Evolutionary conservation across 1,140 invertebrate genomes (phyloP).

Genomic region (Stratiolaelaps scimitus): DNA sequence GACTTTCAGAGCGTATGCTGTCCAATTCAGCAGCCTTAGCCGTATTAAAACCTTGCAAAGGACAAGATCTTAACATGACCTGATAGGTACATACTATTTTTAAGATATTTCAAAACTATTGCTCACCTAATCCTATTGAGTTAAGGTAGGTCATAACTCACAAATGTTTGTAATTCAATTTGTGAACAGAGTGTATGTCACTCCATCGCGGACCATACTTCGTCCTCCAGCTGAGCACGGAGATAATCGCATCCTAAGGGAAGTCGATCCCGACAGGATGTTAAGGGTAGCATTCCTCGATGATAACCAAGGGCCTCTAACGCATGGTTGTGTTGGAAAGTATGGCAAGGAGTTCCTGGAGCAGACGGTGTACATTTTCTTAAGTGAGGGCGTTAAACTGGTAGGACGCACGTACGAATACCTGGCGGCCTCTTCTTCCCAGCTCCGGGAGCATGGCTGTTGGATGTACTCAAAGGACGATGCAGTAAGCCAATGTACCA

Average conservation of each 20-base stretch:
- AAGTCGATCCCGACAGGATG: constrained; percentile 31
- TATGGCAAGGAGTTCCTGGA: not conserved
- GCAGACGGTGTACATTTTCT: not conserved
- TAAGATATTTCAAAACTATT: too few relatives aligned
- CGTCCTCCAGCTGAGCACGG: constrained; percentile 32
- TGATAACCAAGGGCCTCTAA: constrained; percentile 26
- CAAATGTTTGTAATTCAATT: not conserved
- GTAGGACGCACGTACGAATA: constrained; percentile 36
- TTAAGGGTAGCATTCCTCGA: constrained; percentile 33
- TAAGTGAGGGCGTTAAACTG: constrained; percentile 34
- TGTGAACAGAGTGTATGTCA: constrained; percentile 5
- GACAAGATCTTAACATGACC: too few relatives aligned
- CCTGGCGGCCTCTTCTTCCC: constrained; percentile 39
- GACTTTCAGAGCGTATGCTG: too few relatives aligned
- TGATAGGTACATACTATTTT: too few relatives aligned
- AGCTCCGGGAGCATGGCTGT: constrained; percentile 39
- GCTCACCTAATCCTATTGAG: too few relatives aligned
- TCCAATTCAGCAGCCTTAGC: too few relatives aligned
- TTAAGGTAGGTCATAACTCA: too few relatives aligned
- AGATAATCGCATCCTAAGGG: constrained; percentile 33
- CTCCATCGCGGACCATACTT: constrained; percentile 30
- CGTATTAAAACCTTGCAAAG: too few relatives aligned
- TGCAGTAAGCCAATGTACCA: not conserved
- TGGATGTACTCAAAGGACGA: constrained; percentile 37
- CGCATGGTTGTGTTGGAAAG: not conserved